Conservation (phyloP, 2,888 invertebrate genomes). For the Leistus spinibarbis region DNA sequence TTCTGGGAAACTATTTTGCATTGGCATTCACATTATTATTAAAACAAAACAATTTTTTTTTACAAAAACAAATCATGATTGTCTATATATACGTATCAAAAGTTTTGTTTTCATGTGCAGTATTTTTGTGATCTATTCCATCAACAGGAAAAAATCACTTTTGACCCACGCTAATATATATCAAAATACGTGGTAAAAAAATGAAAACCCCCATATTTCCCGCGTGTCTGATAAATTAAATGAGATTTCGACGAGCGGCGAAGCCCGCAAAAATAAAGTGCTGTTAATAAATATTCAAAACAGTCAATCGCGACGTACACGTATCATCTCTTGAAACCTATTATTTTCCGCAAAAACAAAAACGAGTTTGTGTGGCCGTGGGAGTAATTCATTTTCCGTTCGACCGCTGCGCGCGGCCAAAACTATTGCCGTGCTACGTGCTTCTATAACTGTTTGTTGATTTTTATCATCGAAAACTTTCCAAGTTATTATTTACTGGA, state of each 20-base stretch:
- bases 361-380: background rate
- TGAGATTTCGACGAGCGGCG: background rate
- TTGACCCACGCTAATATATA: background rate
- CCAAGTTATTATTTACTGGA: background rate
- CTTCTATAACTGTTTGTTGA: background rate
- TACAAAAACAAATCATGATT: background rate
- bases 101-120: background rate
- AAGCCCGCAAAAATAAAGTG: background rate
- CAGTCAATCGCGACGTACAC: conserved; percentile 3
- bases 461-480: background rate
- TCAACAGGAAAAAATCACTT: background rate
- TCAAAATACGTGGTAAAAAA: background rate
- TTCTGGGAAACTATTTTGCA: no score
- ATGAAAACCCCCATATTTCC: background rate
- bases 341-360: background rate
- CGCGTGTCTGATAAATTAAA: background rate
- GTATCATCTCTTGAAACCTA: background rate
- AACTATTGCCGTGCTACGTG: background rate
- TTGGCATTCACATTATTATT: no score
- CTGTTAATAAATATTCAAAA: conserved; percentile 20
- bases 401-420: background rate
- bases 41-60: background rate
- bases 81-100: background rate
- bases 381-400: background rate
- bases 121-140: background rate